Evolutionary conservation across 2,113 vertebrate species (phyloP), one percentile per base, ranked within the genome.

Genomic region (Microcebus jonahi): DNA sequence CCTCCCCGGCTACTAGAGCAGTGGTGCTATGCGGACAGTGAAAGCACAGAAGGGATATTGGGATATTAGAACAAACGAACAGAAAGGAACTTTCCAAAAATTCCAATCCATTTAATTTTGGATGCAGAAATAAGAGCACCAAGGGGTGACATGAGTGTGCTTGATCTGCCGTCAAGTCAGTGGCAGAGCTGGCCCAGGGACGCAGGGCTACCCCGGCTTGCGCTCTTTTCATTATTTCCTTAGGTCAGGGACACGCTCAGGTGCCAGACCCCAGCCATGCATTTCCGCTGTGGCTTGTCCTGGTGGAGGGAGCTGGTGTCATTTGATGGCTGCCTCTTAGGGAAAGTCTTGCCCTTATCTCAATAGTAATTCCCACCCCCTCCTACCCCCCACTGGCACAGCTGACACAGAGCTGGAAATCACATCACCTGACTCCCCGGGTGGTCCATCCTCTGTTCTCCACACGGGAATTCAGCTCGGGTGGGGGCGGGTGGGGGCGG

Each of bases 161-260:
- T 8, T 59, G 77, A 6, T 9, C 36, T 5, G 4, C 29, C 4
- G 7, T 5, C 0, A 0, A 1, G 48, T 45, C 7, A 8, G 39
- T 6, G 34, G 53, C 25, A 7, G 57, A 92, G 34, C 34, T 31
- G 12, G 55, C 27, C 0, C 0, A 1, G 27, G 63, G 25, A 45
- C 4, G 0, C 39, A 3, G 76, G 59, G 48, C 55, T 36, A n/a
- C 25, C n/a, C 31, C 29, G 25, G 42, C 8, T 65, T 21, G 0
- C 1, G 34, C 45, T 39, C 50, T 57, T 39, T 15, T 20, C 12
- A 8, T 18, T 27, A 13, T 31, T 67, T n/a, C 13, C 4, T 73
- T 45, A 48, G 34, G 87, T 17, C 42, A 75, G 0, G 0, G 20
- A 48, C 45, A 14, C 0, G 65, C 23, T 20, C 42, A 14, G 27